Conservation (phyloP, 1,140 invertebrate species). For the Aporrectodea caliginosa region DNA sequence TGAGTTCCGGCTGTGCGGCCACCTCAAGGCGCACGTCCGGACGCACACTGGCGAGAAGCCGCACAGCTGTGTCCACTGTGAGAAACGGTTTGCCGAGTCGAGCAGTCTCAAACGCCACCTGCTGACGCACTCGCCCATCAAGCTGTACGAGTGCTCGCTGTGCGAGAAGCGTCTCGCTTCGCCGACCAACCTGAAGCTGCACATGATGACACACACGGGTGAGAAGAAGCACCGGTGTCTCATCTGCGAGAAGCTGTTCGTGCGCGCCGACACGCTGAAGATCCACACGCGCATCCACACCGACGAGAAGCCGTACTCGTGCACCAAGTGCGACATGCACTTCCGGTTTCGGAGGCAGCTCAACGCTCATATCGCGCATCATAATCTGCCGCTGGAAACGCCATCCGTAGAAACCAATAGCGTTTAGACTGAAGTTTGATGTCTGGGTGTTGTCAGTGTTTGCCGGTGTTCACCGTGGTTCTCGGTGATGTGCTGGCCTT, state of each 20-base stretch:
- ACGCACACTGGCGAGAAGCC: slow-evolving; percentile 94
- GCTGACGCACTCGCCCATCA: neutral
- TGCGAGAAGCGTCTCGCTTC: neutral
- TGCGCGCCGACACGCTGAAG: slow-evolving; percentile 49
- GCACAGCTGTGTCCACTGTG: slow-evolving; percentile 1
- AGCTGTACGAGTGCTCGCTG: slow-evolving; percentile 46
- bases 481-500: too few relatives aligned
- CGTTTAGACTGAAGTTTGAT: too few relatives aligned
- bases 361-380: slow-evolving; percentile 47
- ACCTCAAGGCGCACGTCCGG: slow-evolving; percentile 94
- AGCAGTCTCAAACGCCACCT: slow-evolving; percentile 2
- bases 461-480: too few relatives aligned
- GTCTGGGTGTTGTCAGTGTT: too few relatives aligned
- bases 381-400: slow-evolving; percentile 84
- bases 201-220: slow-evolving; percentile 8
- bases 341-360: slow-evolving; percentile 50
- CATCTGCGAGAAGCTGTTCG: slow-evolving; percentile 52
- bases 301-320: slow-evolving; percentile 40
- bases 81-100: slow-evolving; percentile 6
- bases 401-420: too few relatives aligned
- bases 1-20: slow-evolving; percentile 75
- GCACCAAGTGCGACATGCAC: slow-evolving; percentile 47
- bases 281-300: slow-evolving; percentile 39
- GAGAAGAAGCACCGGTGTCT: slow-evolving; percentile 45
- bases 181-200: slow-evolving; percentile 5